A percentile compares a stretch with the other conserved stretches of the same genome.
phyloP scores from a whole-genome alignment of 2,113 vertebrate species.

The Rhinoptilus africanus region DNA sequence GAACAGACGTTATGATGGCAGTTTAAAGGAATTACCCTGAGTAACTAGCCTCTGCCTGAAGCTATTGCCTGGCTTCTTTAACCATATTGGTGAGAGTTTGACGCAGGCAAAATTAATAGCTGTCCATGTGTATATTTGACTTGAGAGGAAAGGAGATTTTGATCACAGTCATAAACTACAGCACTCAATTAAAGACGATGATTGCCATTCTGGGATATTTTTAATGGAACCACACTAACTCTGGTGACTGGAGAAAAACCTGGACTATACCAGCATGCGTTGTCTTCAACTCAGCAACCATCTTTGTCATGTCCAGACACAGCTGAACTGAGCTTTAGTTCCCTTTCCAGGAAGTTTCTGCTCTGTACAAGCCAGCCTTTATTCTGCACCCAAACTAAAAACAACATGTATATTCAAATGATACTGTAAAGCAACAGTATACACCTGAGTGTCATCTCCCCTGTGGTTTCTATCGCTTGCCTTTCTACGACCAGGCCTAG shows the following conservation, averaged over 20 bases:
- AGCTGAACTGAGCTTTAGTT: neutral
- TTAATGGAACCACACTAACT: neutral
- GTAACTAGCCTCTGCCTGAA: neutral
- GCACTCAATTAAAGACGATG: neutral
- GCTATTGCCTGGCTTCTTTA: neutral
- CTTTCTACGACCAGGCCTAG: neutral
- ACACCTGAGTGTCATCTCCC: neutral
- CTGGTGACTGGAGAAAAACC: neutral
- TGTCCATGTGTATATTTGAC: neutral
- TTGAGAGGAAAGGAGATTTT: neutral
- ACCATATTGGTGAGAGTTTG: neutral
- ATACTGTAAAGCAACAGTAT: neutral
- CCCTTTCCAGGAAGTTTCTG: neutral
- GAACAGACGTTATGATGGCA: neutral
- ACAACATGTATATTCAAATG: rapidly evolving
- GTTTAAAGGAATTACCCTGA: neutral
- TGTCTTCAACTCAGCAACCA: neutral
- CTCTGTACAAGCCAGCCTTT: neutral
- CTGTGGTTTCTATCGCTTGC: neutral
- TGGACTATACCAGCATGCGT: neutral
- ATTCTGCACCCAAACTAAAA: neutral
- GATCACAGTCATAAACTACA: neutral
- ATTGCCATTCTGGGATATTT: neutral
- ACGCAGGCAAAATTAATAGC: neutral
- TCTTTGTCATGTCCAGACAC: neutral